phyloP scores from a whole-genome alignment of 2,888 invertebrate species.

The Ethmia dodecea region DNA sequence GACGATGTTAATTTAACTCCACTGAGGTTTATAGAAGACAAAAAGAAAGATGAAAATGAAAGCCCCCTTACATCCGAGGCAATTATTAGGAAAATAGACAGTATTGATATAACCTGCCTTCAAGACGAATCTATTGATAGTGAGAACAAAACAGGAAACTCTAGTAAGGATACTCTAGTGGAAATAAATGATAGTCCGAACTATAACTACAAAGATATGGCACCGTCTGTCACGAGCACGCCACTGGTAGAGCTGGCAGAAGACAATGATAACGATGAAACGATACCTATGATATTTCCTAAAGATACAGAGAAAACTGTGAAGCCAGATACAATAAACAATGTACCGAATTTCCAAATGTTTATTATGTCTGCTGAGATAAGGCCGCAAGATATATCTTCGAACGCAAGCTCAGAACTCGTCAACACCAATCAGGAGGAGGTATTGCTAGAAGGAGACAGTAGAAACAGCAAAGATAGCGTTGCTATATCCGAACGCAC shows the following conservation, averaged over 20 bases:
- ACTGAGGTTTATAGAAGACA: conserved; percentile 28
- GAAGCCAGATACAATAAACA: conserved; percentile 25
- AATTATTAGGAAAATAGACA: conserved; percentile 54
- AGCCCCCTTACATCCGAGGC: conserved; percentile 42
- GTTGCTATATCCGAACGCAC: conserved; percentile 31
- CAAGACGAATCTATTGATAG: conserved; percentile 38
- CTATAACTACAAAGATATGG: conserved; percentile 39
- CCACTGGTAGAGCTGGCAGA: conserved; percentile 34
- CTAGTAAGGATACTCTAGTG: conserved; percentile 19
- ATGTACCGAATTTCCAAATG: conserved; percentile 41
- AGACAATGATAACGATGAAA: conserved; percentile 29
- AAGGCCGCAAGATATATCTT: conserved; percentile 48
- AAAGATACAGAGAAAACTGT: conserved; percentile 23
- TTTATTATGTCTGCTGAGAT: conserved; percentile 53
- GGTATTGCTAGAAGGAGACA: conserved; percentile 39
- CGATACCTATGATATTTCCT: conserved; percentile 25
- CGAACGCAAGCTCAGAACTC: conserved; percentile 26
- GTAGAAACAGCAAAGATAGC: conserved; percentile 35
- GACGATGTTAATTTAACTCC: conserved; percentile 37
- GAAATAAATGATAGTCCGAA: conserved; percentile 40
- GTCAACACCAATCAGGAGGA: conserved; percentile 28
- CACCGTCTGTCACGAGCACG: conserved; percentile 56
- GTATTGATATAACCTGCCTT: conserved; percentile 56
- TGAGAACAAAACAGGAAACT: conserved; percentile 26
- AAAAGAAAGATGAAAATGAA: conserved; percentile 14